phyloP scores from a whole-genome alignment of 2,797 vertebrate genomes.

The Leptodactylus fallax region DNA sequence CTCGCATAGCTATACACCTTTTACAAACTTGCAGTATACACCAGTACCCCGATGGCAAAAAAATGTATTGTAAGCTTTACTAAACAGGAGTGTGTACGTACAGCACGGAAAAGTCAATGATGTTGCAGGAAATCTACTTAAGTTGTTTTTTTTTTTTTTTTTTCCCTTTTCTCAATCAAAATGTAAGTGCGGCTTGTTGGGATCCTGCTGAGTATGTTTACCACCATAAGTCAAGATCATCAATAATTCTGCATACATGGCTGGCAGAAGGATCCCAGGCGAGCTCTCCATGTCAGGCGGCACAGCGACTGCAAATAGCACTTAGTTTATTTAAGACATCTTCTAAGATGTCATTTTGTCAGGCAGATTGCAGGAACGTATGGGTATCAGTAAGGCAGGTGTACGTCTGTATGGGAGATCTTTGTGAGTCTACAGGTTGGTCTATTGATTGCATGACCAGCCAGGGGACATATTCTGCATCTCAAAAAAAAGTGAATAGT shows the following conservation, averaged over 20 bases:
- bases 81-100: too few species aligned
- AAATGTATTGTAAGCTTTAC: not conserved
- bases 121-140: not conserved
- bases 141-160: not conserved
- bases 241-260: conserved; percentile 38
- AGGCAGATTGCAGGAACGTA: not conserved
- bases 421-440: too few species aligned
- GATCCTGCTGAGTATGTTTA: not conserved
- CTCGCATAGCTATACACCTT: not conserved
- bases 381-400: not conserved
- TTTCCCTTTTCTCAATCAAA: not conserved
- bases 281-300: conserved; percentile 28
- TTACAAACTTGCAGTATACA: not conserved
- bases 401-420: too few species aligned
- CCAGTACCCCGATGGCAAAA: not conserved
- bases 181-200: not conserved
- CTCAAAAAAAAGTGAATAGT: too few species aligned
- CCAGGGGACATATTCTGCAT: too few species aligned
- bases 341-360: conserved; percentile 24
- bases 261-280: conserved; percentile 22
- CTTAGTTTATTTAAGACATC: conserved; percentile 13
- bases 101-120: not conserved
- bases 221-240: not conserved
- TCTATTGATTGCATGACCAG: too few species aligned
- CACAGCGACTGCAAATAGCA: conserved; percentile 23